Evolutionary conservation across 2,113 vertebrate genomes (phyloP).

Genomic region (Cranoglanis bouderius): DNA sequence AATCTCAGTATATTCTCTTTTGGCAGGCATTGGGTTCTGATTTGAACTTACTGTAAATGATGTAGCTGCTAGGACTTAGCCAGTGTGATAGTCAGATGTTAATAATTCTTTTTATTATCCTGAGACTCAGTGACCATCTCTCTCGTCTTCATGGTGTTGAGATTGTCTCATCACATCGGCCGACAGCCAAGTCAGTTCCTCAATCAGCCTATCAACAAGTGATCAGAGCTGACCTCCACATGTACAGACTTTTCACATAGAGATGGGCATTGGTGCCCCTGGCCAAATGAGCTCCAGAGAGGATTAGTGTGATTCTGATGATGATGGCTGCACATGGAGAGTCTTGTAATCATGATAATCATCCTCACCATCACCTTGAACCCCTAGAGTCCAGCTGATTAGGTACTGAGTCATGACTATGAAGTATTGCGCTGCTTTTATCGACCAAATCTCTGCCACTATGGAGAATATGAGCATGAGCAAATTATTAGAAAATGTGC

Average conservation of each 20-base stretch:
- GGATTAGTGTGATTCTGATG: conserved; percentile 31
- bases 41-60: conserved; percentile 24
- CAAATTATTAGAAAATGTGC: not conserved
- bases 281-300: conserved; percentile 28
- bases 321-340: conserved; percentile 26
- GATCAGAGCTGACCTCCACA: conserved; percentile 25
- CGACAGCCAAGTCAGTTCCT: conserved; percentile 46
- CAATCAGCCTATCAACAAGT: conserved; percentile 44
- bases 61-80: not conserved
- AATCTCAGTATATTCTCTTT: not conserved
- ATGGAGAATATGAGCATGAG: conserved; percentile 22
- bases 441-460: not conserved
- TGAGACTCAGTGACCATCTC: conserved; percentile 32
- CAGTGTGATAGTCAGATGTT: conserved; percentile 38
- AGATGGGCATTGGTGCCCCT: conserved; percentile 30
- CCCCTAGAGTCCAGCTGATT: conserved; percentile 2
- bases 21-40: conserved; percentile 12
- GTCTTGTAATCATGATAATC: conserved; percentile 39
- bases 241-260: not conserved
- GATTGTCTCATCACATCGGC: conserved; percentile 43
- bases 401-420: conserved; percentile 15
- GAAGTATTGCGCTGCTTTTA: conserved; percentile 13
- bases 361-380: conserved; percentile 35
- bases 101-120: conserved; percentile 39
- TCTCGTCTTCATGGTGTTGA: conserved; percentile 17